Base-by-base conservation (phyloP, 2,113 vertebrate species). In the Ochotona curzoniae region DNA sequence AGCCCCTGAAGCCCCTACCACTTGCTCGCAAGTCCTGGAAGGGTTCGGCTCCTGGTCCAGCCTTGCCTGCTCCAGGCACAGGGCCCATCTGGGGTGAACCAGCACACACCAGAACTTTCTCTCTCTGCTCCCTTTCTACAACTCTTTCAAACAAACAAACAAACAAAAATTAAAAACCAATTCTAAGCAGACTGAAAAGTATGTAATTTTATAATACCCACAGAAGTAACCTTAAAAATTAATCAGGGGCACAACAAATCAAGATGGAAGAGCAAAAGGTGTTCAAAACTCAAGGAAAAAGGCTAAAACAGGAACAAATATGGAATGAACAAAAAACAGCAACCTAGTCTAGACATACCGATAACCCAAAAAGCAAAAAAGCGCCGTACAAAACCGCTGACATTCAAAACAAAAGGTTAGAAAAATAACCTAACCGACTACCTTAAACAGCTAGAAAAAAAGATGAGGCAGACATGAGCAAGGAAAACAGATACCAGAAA, bases 191-290 rank as follows among this genome's bases (percentile, higher is more conserved):
- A 90, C 44, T 71, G 26, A 76, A 86, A 70, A 87, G 57, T 66
- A 44, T 20, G 8, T 73, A 71, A n/a, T 63, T 73, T 26, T 44
- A 57, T 67, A 66, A 89, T 73, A 25, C 73, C 54, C 61, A 74
- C 9, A 81, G n/a, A 21, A 47, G 81, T n/a, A 17, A 54, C 28
- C 18, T 76, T 35, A 86, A 90, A 80, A 44, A 25, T 76, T 57
- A 85, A 73, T 49, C n/a, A 71, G 82, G 60, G 83, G 60, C 18
- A 69, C 13, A 88, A n/a, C 32, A 83, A n/a, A 79, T n/a, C 69
- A 54, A 82, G 74, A 70, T 73, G 44, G 17, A 86, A 70, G 32
- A 64, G n/a, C 91, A 82, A 91, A 90, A 92, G 90, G 25, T 71
- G 8, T 87, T 90, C 44, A 71, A 90, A 87, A 80, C 18, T 17